Base-by-base conservation (phyloP, 2,113 vertebrate genomes). In the Salvator merianae region DNA sequence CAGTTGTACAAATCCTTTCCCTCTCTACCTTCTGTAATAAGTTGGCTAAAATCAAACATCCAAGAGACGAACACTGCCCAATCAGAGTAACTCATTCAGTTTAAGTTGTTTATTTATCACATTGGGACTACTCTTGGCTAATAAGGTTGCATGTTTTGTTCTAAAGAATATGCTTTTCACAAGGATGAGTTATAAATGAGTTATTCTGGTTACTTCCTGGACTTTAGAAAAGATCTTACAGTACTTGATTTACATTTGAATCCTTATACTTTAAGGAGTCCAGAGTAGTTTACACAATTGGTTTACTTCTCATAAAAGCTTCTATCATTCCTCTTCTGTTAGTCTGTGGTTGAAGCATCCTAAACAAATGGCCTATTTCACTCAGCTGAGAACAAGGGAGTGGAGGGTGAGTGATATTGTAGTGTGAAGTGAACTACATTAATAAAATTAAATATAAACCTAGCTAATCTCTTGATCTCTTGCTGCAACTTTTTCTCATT, bases 91-190 rank as follows among this genome's bases (percentile, higher is more conserved):
- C 13, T 2, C 38, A 40, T 40, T 53, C 1, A 40, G 69, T 28
- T 82, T 40, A 82, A 82, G 28, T n/a, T 26, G 13, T 82, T 72
- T 81, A 47, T 69, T 72, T 62, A 38, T 82, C 69, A 72, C 26
- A 55, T 20, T 55, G 43, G 50, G 70, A 71, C 32, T 34, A 38
- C 32, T 55, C 14, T n/a, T 62, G 69, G 26, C 80, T 38, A 36
- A 34, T 22, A 1, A 4, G n/a, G 47, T 22, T 77, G 24, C 28
- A 30, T 36, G n/a, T 53, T 68, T 80, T 69, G 40, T 69, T 34
- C n/a, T 24, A 68, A 80, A 50, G 20, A 8, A 79, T 32, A 32
- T 36, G n/a, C 16, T 79, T 20, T 79, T 47, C 12, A 40, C n/a
- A 18, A 26, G 30, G 22, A 66, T 70, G 32, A 26, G 18, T 16